These are phyloP conservation scores for Buphagus erythrorhynchus DNA, from an alignment of 2,797 vertebrate genomes.

Conservation along the genomic window DNA sequence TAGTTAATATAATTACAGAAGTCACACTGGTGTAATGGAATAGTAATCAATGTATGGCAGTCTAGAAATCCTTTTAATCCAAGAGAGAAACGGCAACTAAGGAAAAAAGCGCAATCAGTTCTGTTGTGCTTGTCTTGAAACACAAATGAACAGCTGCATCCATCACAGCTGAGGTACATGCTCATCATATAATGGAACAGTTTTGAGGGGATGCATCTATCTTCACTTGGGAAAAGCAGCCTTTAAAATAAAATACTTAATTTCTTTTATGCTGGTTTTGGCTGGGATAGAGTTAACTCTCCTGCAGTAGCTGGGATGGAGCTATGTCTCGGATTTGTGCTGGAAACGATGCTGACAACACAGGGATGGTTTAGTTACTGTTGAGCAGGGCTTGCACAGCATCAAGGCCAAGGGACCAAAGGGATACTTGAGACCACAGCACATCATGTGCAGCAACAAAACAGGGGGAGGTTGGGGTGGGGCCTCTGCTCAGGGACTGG, in stretches of 20 bases:
- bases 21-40: conserved; percentile 58
- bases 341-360: not conserved
- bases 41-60: conserved; percentile 19
- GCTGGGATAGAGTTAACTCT: not conserved
- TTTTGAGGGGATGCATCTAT: not conserved
- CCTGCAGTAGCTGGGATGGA: not conserved
- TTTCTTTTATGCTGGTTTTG: not conserved
- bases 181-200: not conserved
- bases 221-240: not conserved
- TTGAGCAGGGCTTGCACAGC: not conserved
- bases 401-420: not conserved
- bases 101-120: not conserved
- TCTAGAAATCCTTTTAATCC: not conserved
- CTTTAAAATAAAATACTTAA: not conserved
- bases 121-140: not conserved
- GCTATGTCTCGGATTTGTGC: not conserved
- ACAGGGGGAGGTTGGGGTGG: accelerated
- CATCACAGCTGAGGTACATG: not conserved
- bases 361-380: not conserved
- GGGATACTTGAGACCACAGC: not conserved
- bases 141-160: not conserved
- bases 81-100: not conserved
- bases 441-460: not conserved
- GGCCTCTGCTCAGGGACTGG: accelerated
- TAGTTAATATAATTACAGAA: conserved; percentile 53